These are phyloP conservation scores for Cliona cf. orientalis DNA, from an alignment of 37 sponge, comb jelly and placozoan genomes.

Conservation along the genomic window DNA sequence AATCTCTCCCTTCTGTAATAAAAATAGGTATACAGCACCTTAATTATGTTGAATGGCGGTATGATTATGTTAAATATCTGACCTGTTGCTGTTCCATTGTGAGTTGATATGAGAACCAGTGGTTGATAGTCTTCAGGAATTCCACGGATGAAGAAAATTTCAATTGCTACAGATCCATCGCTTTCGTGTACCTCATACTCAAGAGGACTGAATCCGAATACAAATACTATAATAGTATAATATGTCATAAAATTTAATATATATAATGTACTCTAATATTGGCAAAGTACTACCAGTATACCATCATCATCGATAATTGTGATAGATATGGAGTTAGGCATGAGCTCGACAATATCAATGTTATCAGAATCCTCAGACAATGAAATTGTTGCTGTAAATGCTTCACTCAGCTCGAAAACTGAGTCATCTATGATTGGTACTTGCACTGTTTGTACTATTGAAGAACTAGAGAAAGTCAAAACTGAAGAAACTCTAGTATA, in stretches of 20 bases:
- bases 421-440: background rate
- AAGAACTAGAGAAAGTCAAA: background rate
- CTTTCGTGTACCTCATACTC: constrained; percentile 7
- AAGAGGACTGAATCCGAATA: constrained; percentile 1
- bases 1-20: constrained; percentile 10
- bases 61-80: background rate
- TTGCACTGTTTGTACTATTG: background rate
- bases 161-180: background rate
- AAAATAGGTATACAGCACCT: background rate
- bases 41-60: background rate
- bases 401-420: background rate
- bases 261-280: background rate
- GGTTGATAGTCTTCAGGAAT: background rate
- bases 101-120: background rate
- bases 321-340: background rate
- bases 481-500: background rate
- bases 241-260: no score
- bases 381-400: background rate
- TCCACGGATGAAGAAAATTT: background rate
- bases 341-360: background rate
- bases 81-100: constrained; percentile 21
- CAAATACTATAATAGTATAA: no score
- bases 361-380: background rate
- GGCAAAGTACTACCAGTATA: background rate
- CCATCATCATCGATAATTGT: constrained; percentile 31